Percentiles rank a stretch among this genome's conserved stretches.
phyloP scores from a whole-genome alignment of 2,113 vertebrate genomes.

The Mesembrinibis cayennensis region DNA sequence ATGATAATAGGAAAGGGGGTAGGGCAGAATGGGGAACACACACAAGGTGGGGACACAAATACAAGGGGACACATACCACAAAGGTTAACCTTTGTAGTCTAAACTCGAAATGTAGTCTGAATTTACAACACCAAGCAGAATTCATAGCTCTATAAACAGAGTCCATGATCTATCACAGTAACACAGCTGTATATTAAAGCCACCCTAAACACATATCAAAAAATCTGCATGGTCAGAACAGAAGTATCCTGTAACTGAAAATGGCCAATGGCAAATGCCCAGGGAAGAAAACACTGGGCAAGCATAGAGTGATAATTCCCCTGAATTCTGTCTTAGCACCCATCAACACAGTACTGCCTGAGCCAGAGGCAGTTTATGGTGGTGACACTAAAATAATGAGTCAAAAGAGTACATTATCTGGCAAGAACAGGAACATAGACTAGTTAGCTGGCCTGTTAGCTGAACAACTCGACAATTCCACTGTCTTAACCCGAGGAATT shows the following conservation, averaged over 20 bases:
- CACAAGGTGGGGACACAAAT: background rate
- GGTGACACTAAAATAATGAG: background rate
- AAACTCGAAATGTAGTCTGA: background rate
- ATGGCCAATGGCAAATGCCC: background rate
- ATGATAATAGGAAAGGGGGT: background rate
- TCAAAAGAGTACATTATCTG: background rate
- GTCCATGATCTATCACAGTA: background rate
- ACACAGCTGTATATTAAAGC: background rate
- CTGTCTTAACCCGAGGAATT: background rate
- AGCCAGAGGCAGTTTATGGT: background rate
- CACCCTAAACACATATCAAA: background rate
- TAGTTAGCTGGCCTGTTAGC: background rate
- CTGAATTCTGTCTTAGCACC: background rate
- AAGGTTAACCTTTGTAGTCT: background rate
- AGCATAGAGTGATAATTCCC: background rate
- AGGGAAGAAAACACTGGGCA: background rate
- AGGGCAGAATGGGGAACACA: background rate
- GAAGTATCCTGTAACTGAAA: background rate
- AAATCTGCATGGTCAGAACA: background rate
- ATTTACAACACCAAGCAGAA: background rate
- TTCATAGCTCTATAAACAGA: background rate
- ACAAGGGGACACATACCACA: background rate
- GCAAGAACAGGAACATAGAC: background rate
- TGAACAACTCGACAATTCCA: background rate
- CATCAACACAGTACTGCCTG: background rate